These are phyloP conservation scores for Oeneis ivallda DNA, from an alignment of 2,888 invertebrate species.

Conservation along the genomic window DNA sequence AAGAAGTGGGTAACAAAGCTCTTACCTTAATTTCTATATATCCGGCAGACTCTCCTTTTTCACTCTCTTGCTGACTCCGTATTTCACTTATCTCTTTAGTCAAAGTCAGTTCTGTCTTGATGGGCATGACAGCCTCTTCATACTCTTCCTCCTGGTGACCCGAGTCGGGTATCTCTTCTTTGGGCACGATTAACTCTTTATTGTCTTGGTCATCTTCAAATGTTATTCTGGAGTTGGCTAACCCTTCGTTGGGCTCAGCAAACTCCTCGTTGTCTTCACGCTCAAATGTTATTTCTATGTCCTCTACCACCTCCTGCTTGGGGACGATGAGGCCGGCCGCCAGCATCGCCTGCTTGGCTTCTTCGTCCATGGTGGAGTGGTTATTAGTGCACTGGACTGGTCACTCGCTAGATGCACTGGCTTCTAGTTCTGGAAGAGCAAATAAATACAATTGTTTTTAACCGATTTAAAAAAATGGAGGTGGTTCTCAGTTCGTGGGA, in stretches of 20 bases:
- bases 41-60: background rate
- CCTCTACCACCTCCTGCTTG: background rate
- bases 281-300: background rate
- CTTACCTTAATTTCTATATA: background rate
- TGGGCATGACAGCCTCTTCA: background rate
- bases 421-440: background rate
- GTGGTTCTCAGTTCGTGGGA: too few species aligned
- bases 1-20: background rate
- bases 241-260: background rate
- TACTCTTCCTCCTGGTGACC: background rate
- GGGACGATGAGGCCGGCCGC: background rate
- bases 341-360: background rate
- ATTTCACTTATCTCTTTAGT: background rate
- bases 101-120: conserved; percentile 2
- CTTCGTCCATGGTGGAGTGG: background rate
- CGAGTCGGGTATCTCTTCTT: background rate
- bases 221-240: background rate
- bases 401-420: background rate
- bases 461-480: too few species aligned
- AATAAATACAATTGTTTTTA: too few species aligned
- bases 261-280: background rate
- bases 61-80: background rate
- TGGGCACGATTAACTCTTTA: background rate
- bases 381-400: background rate
- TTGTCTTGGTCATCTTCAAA: background rate